Evolutionary conservation across 2,888 invertebrate genomes (phyloP), one percentile per base, ranked within the genome.

Genomic region (Scaeva pyrastri): DNA sequence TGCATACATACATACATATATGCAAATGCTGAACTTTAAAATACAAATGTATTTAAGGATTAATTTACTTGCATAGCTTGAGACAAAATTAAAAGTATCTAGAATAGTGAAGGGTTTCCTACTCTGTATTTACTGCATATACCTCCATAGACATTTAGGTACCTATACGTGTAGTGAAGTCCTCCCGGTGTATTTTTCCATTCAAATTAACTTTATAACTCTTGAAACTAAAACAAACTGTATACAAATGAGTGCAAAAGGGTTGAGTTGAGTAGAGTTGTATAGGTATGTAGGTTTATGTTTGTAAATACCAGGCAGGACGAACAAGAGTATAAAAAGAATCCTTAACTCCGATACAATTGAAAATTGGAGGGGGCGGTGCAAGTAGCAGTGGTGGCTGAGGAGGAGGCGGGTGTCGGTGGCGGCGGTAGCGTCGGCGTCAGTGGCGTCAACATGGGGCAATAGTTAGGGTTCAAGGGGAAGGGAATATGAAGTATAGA

Each of bases 141-240:
- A 31, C n/a, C n/a, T n/a, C n/a, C 8, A 31, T 31, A 31, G 31
- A 31, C 6, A 31, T 31, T n/a, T n/a, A n/a, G n/a, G 31, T 31
- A 26, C 26, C 26, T 23, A 41, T 23, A 11, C 10, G 10, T 21
- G n/a, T 43, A 58, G 43, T 14, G 68, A 55, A 62, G 50, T 43
- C 41, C 76, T 43, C 31, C 45, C 31, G 68, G 68, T 68, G 43
- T 62, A 58, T 76, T 72, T 74, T 82, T 82, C 77, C 64, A 72
- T 82, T 82, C 72, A 77, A 82, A 82, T 82, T 77, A 77, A 82
- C 82, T 82, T 77, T 71, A 64, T 71, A 80, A 76, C 77, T 77
- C 82, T 72, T 72, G 58, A 73, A 82, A 82, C 82, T 77, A 77
- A 72, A 82, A 73, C 66, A 82, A 82, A 82, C 77, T 82, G 72